phyloP scores from a whole-genome alignment of 2,797 vertebrate species.

The Phoxinus dragarum region DNA sequence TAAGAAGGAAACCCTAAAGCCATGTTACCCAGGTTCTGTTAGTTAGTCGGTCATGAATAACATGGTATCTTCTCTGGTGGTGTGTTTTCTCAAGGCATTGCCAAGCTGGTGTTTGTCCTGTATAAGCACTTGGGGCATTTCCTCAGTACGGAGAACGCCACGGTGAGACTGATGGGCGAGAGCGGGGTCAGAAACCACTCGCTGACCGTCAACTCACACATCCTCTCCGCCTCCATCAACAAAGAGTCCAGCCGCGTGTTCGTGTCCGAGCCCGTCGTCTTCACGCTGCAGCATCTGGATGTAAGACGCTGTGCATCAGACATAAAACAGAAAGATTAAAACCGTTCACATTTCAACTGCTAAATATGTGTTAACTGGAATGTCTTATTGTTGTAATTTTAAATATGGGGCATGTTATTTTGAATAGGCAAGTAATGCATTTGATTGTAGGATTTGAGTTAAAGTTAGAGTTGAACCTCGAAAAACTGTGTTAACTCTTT shows the following conservation, averaged over 20 bases:
- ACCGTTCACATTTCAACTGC: neutral
- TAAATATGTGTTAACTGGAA: neutral
- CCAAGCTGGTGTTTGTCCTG: slow-evolving; percentile 98
- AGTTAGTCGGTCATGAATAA: neutral
- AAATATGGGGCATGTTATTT: neutral
- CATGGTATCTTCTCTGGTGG: neutral
- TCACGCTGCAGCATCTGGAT: slow-evolving; percentile 95
- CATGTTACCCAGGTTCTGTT: neutral
- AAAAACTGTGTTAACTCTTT: neutral
- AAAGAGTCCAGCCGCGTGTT: slow-evolving; percentile 98
- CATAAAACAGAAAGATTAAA: neutral
- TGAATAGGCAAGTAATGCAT: neutral
- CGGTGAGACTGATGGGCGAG: slow-evolving; percentile 85
- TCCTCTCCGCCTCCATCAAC: slow-evolving; percentile 97
- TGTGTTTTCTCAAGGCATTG: slow-evolving; percentile 80
- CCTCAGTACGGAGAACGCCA: slow-evolving; percentile 95
- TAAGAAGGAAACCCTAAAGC: neutral
- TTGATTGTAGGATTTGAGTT: neutral
- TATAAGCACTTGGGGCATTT: slow-evolving; percentile 97
- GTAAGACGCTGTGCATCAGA: slow-evolving; percentile 74
- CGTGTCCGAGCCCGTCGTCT: slow-evolving; percentile 93
- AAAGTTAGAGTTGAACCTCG: neutral
- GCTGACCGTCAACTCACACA: slow-evolving; percentile 95
- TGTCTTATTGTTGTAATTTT: neutral
- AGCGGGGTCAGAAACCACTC: slow-evolving; percentile 81